phyloP scores from a whole-genome alignment of 92 coral and sea anemone genomes.

The Zoanthus sociatus region DNA sequence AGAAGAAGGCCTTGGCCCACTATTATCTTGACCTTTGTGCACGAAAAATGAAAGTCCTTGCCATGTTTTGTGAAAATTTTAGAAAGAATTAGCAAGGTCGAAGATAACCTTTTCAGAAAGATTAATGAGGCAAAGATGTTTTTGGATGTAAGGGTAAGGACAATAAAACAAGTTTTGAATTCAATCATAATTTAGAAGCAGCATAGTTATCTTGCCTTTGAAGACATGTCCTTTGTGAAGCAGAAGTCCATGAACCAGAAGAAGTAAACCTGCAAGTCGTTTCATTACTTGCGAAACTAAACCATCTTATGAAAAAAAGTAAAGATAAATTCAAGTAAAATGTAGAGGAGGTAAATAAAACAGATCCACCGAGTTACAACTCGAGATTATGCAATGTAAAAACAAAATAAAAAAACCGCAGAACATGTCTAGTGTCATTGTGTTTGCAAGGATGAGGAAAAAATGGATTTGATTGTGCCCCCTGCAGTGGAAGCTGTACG shows the following conservation, averaged over 20 bases:
- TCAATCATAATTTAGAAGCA: not conserved
- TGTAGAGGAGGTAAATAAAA: not conserved
- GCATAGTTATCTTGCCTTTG: slow-evolving; percentile 30
- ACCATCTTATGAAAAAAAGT: not conserved
- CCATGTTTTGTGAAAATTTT: not conserved
- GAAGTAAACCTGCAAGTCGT: slow-evolving; percentile 19
- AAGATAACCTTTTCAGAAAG: not conserved
- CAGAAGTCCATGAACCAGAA: slow-evolving; percentile 21
- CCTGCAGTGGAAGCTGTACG: not conserved
- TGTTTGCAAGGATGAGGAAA: not conserved
- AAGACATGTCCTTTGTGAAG: slow-evolving; percentile 36
- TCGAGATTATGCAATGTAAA: slow-evolving; percentile 6
- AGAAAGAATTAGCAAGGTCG: not conserved
- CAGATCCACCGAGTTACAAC: slow-evolving; percentile 3
- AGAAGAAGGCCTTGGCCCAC: not conserved
- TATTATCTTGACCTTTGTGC: not conserved
- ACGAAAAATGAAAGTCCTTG: not conserved
- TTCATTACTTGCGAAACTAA: slow-evolving; percentile 4
- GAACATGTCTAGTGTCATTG: slow-evolving; percentile 3
- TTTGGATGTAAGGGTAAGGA: not conserved
- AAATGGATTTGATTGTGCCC: slow-evolving; percentile 11
- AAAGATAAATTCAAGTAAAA: not conserved
- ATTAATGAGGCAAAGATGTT: not conserved
- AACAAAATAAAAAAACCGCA: not conserved
- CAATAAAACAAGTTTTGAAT: not conserved